Base-by-base conservation (phyloP, 2,888 invertebrate species). In the Melipona bicolor region DNA sequence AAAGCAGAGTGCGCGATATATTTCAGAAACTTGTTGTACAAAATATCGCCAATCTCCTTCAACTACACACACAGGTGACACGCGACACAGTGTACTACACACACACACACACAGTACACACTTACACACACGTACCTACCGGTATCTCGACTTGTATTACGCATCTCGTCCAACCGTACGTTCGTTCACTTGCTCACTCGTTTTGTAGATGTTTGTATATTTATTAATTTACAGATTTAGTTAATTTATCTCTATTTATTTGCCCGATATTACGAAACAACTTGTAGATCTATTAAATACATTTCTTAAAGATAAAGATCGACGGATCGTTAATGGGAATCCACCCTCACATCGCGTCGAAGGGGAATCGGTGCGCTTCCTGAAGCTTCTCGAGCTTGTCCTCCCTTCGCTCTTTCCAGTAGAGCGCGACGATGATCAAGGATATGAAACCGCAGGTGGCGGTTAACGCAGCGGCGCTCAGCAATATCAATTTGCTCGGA, bases 401-500 rank as follows among this genome's bases (percentile, higher is more conserved):
- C 91, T 97, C 97, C 87, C 97, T 96, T 90, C 97, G 96, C 94
- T 99, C 99, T 93, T 98, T 98, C 96, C 98, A 98, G 94, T 99
- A 98, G 64, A 99, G 95, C 71, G 97, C 97, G 52, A 97, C 96
- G 78, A 99, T 98, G 91, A 98, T 97, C n/a, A 97, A 95, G 79
- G 97, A 97, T 84, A 99, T 97, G 59, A 99, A 95, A 68, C 97
- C 96, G 93, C 99, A 98, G 19, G 98, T 97, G 21, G 97, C 98
- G 11, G 98, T 96, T 79, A 99, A 95, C 0, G 98, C 98, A 83
- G 97, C 97, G 0, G 98, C 98, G 92, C 98, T 99, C 95, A 98
- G 96, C n/a, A 98, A 95, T 93, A 99, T 98, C 77, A 98, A 95
- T 95, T 98, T 98, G 94, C 98, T 98, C 0, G 99, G 99, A 0